These are phyloP conservation scores for Thyatira batis DNA, from an alignment of 2,888 invertebrate genomes.

Conservation along the genomic window DNA sequence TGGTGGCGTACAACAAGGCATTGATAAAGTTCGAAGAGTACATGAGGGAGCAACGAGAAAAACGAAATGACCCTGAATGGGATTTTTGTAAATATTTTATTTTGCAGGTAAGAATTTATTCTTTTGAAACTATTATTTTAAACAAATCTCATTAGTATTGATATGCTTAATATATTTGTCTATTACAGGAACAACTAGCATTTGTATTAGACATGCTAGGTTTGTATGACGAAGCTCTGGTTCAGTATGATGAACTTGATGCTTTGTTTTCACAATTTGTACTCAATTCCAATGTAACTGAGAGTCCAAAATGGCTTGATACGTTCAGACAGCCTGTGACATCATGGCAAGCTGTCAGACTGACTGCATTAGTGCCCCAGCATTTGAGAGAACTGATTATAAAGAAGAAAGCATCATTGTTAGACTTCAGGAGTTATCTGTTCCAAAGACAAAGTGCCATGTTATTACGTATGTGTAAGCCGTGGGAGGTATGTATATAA, in stretches of 20 bases:
- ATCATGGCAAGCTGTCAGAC: slow-evolving; percentile 91
- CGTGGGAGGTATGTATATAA: slow-evolving; percentile 87
- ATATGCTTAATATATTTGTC: slow-evolving; percentile 13
- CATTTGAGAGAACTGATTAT: slow-evolving; percentile 76
- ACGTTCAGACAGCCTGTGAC: slow-evolving; percentile 91
- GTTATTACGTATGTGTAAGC: slow-evolving; percentile 86
- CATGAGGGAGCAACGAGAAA: slow-evolving; percentile 94
- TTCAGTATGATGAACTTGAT: slow-evolving; percentile 98
- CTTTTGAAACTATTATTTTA: too few species aligned
- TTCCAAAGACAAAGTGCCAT: slow-evolving; percentile 96
- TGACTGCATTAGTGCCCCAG: slow-evolving; percentile 83
- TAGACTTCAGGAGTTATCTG: slow-evolving; percentile 96
- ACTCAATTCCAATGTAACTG: slow-evolving; percentile 94
- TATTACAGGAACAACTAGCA: slow-evolving; percentile 94
- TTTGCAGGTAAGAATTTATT: slow-evolving; percentile 85
- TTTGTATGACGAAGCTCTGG: slow-evolving; percentile 95
- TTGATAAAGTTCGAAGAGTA: slow-evolving; percentile 94
- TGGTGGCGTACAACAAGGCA: slow-evolving; percentile 93
- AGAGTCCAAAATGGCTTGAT: slow-evolving; percentile 92
- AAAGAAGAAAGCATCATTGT: slow-evolving; percentile 85
- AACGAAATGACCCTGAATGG: slow-evolving; percentile 95
- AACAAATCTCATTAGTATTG: too few species aligned
- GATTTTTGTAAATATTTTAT: slow-evolving; percentile 97
- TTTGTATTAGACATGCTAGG: slow-evolving; percentile 97
- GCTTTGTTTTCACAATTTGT: slow-evolving; percentile 98